A percentile compares a stretch with the other conserved stretches of the same genome.
These are phyloP conservation scores for Babyrousa celebensis DNA, from an alignment of 2,797 vertebrate genomes.

Conservation along the genomic window DNA sequence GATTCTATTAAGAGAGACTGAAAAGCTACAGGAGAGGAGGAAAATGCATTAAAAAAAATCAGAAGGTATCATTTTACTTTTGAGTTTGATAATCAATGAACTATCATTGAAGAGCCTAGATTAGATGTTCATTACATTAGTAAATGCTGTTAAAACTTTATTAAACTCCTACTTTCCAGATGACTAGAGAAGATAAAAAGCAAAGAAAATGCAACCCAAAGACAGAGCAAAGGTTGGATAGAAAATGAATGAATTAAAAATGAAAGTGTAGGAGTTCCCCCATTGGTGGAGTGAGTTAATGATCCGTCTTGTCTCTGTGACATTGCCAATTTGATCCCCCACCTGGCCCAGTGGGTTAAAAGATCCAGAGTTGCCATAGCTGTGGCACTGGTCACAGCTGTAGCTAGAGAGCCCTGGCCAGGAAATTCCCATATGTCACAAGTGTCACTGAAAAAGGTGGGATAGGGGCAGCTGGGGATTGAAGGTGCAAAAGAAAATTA, in stretches of 20 bases:
- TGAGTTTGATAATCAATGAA: background rate
- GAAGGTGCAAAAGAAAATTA: background rate
- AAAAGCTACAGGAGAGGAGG: background rate
- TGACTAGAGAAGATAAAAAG: conserved; percentile 7
- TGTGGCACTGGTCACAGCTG: too few species aligned
- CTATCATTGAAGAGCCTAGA: background rate
- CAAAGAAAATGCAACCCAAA: conserved; percentile 15
- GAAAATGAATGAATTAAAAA: background rate
- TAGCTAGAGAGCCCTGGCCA: too few species aligned
- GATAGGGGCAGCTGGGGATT: too few species aligned
- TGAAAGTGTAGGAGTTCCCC: background rate
- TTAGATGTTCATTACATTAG: background rate
- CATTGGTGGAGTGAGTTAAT: too few species aligned
- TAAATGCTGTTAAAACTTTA: conserved; percentile 8
- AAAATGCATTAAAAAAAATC: background rate
- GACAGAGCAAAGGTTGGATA: background rate
- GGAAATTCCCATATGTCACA: too few species aligned
- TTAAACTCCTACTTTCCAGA: background rate
- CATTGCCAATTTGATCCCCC: too few species aligned
- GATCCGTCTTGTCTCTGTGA: too few species aligned
- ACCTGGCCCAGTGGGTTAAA: too few species aligned
- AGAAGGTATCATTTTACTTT: background rate
- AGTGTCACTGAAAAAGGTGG: too few species aligned
- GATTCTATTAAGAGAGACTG: background rate
- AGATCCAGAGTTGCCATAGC: too few species aligned